Conservation (phyloP, 2,888 invertebrate species). For the Polydrusus pterygomalis region DNA sequence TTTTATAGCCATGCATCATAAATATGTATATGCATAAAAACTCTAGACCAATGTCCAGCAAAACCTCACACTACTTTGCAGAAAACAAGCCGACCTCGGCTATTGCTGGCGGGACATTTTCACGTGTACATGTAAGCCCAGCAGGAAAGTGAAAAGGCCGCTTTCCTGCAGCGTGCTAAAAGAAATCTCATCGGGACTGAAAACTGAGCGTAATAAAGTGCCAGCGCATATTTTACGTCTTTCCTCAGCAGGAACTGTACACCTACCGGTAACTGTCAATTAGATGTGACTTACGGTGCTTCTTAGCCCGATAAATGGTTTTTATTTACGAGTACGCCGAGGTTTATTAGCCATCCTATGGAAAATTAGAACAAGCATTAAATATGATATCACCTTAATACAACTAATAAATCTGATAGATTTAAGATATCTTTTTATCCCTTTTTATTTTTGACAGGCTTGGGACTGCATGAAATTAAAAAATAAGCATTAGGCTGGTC, state of each 20-base stretch:
- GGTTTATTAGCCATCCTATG: constrained; percentile 42
- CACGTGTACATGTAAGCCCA: constrained; percentile 54
- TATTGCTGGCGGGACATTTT: constrained; percentile 45
- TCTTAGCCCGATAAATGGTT: constrained; percentile 48
- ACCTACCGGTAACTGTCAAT: constrained; percentile 71
- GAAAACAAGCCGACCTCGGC: constrained; percentile 44
- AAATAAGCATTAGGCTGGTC: too few species aligned
- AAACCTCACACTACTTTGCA: constrained; percentile 11
- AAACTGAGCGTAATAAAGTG: constrained; percentile 72
- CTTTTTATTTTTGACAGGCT: too few species aligned
- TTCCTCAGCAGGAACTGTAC: constrained; percentile 67
- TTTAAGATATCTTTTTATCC: constrained; percentile 16
- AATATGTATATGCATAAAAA: neutral
- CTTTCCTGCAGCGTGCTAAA: constrained; percentile 65
- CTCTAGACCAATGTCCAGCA: constrained; percentile 25
- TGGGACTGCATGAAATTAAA: too few species aligned
- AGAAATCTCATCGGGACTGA: constrained; percentile 70
- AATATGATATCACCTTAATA: constrained; percentile 52
- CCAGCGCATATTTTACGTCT: constrained; percentile 68
- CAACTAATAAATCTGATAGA: constrained; percentile 37
- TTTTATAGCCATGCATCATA: neutral
- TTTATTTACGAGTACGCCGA: constrained; percentile 52
- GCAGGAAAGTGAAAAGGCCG: constrained; percentile 57
- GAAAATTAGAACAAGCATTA: constrained; percentile 52
- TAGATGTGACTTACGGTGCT: constrained; percentile 70